Evolutionary conservation across 1,140 invertebrate species (phyloP), one percentile per base, ranked within the genome.

Genomic region (Trachymyrmex cornetzi): DNA sequence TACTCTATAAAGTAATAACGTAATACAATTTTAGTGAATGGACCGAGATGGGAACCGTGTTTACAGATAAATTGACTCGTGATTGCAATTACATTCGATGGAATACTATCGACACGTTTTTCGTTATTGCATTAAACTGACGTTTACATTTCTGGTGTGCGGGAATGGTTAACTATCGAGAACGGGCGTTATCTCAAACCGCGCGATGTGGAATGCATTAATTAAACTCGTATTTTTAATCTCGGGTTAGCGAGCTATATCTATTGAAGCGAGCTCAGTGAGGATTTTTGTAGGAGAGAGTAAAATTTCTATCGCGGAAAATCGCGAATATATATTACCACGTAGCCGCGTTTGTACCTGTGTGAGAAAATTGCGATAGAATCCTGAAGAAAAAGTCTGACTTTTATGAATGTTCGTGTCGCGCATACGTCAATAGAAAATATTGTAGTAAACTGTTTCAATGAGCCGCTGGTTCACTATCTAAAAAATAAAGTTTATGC

Each of bases 401-500:
- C 82, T 71, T 24, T 53, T 27, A n/a, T n/a, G 38, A 63, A 27
- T 16, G 38, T 48, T 74, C 27, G 16, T 61, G 38, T 55, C 5
- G 24, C 19, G 64, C 53, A 69, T 69, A 61, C 5, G 11, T 69
- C 63, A 57, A 80, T 75, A 50, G 69, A 63, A 84, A 84, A 84
- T 75, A 84, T 84, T 55, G 30, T 44, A 53, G 44, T 85, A 85
- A 85, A 85, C 48, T 66, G 38, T 85, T 85, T 57, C 74, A 50
- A 85, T 50, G 82, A 66, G 77, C 50, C 38, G n/a, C 38, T 30
- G n/a, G 57, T 59, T 85, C 75, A 48, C 74, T 67, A 55, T 22
- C 75, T 79, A 79, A 77, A 77, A 77, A 85, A 85, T 85, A 66
- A 85, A 85, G 63, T 85, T 77, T 22, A 85, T 22, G 34, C 74